phyloP scores from a whole-genome alignment of 1,140 invertebrate species.

The Drosophila takahashii region DNA sequence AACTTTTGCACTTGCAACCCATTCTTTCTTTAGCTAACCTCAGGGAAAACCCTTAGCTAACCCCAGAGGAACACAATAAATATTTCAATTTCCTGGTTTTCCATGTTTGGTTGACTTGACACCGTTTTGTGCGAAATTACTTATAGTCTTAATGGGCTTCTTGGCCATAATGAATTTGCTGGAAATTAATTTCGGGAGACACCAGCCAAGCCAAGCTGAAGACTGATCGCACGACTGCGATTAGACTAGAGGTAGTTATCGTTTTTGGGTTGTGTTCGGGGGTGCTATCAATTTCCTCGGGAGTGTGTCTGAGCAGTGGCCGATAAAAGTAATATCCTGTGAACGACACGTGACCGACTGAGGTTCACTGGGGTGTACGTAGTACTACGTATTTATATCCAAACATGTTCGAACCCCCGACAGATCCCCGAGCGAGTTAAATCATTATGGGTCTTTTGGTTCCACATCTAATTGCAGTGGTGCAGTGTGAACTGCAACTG shows the following conservation, averaged over 20 bases:
- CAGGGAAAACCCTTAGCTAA: not conserved
- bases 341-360: constrained; percentile 62
- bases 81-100: constrained; percentile 73
- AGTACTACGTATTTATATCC: not conserved
- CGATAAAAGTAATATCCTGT: constrained; percentile 81
- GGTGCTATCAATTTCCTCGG: constrained; percentile 39
- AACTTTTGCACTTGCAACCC: constrained; percentile 8
- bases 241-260: constrained; percentile 39
- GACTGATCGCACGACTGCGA: constrained; percentile 50
- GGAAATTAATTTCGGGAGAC: constrained; percentile 67
- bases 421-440: constrained; percentile 6
- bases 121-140: constrained; percentile 70
- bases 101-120: constrained; percentile 72
- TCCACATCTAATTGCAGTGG: constrained; percentile 44
- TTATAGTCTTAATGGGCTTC: constrained; percentile 74
- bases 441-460: constrained; percentile 39
- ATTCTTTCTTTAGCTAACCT: constrained; percentile 5
- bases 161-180: constrained; percentile 75
- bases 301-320: constrained; percentile 62
- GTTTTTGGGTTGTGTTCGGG: constrained; percentile 5
- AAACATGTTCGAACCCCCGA: constrained; percentile 34
- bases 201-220: constrained; percentile 8
- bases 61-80: constrained; percentile 52
- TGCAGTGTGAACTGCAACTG: constrained; percentile 41
- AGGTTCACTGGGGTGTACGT: constrained; percentile 17